Conservation (phyloP, 2,888 invertebrate genomes). For the Saturnia pavonia region DNA sequence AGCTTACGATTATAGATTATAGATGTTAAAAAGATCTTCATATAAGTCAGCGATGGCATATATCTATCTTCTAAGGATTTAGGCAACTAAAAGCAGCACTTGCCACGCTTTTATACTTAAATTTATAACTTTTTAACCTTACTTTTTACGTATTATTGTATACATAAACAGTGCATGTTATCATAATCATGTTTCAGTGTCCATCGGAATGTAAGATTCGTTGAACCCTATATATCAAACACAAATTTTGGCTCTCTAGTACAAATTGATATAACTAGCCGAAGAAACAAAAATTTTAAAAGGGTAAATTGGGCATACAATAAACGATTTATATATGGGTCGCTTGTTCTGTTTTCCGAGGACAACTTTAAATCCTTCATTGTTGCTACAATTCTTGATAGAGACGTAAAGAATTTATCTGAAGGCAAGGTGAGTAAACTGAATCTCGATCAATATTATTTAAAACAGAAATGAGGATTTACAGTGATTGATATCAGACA, state of each 20-base stretch:
- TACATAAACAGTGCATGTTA: too few relatives aligned
- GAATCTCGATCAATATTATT: not conserved
- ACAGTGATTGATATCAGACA: too few relatives aligned
- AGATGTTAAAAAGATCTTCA: too few relatives aligned
- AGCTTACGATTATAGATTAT: too few relatives aligned
- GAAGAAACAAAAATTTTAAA: slow-evolving; percentile 47
- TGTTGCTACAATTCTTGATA: slow-evolving; percentile 84
- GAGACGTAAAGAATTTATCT: slow-evolving; percentile 60
- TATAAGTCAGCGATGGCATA: too few relatives aligned
- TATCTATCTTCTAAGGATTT: too few relatives aligned
- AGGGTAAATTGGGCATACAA: slow-evolving; percentile 64
- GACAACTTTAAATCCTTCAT: slow-evolving; percentile 85
- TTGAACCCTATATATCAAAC: slow-evolving; percentile 55
- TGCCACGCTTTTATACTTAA: too few relatives aligned
- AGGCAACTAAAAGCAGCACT: too few relatives aligned
- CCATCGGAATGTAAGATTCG: slow-evolving; percentile 66
- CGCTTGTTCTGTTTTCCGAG: slow-evolving; percentile 86
- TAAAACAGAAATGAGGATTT: too few relatives aligned
- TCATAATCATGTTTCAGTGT: slow-evolving; percentile 48
- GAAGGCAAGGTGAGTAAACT: slow-evolving; percentile 54
- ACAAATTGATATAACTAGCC: slow-evolving; percentile 45
- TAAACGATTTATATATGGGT: slow-evolving; percentile 86
- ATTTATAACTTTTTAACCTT: too few relatives aligned
- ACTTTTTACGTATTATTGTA: too few relatives aligned
- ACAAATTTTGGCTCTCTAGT: slow-evolving; percentile 60